Percentiles rank a stretch among this genome's conserved stretches.
Conservation (phyloP, 2,113 vertebrate genomes). For the Axis porcinus region DNA sequence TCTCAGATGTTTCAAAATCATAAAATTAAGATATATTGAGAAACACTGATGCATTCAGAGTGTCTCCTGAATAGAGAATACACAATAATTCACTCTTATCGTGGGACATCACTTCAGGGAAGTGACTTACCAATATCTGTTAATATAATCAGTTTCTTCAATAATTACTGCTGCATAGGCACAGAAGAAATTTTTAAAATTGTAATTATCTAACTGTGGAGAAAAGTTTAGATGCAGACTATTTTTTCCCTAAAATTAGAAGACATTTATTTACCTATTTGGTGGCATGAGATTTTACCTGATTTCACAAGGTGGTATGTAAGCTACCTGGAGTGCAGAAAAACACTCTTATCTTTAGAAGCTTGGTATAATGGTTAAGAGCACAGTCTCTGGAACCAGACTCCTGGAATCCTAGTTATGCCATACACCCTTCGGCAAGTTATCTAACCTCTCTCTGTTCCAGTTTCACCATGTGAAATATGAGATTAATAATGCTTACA, state of each 20-base stretch:
- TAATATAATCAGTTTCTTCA: not conserved
- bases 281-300: not conserved
- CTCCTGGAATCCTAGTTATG: not conserved
- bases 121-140: not conserved
- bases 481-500: not conserved
- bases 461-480: not conserved
- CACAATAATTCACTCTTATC: not conserved
- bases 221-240: not conserved
- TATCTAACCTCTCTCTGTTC: not conserved
- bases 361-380: not conserved
- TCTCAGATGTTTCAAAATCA: not conserved
- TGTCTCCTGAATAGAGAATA: not conserved
- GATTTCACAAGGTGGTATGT: not conserved
- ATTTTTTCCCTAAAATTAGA: not conserved
- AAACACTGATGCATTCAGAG: not conserved
- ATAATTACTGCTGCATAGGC: not conserved
- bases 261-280: not conserved
- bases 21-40: constrained; percentile 16
- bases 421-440: not conserved
- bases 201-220: not conserved
- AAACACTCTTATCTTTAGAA: not conserved
- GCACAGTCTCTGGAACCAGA: not conserved
- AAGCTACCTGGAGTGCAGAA: not conserved
- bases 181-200: constrained; percentile 16
- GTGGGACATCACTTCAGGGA: not conserved